A percentile compares a stretch with the other conserved stretches of the same genome.
phyloP scores from a whole-genome alignment of 1,140 invertebrate species.

The Heliothis subflexa region DNA sequence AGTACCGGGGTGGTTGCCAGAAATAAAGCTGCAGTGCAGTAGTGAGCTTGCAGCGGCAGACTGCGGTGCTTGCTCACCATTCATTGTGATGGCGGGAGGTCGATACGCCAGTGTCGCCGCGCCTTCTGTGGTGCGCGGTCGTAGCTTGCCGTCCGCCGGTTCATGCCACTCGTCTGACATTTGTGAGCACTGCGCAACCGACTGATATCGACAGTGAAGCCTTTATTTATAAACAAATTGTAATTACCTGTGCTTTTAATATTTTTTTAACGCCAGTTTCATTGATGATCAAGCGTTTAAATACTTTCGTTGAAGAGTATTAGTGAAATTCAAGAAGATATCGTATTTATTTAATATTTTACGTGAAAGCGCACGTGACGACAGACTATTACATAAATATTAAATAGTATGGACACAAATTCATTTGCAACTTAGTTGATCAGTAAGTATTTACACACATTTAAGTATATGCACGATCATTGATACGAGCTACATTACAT shows the following conservation, averaged over 20 bases:
- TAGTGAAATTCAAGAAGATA: conserved; percentile 48
- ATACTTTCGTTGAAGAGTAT: neutral
- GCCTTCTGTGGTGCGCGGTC: conserved; percentile 64
- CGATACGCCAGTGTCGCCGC: conserved; percentile 78
- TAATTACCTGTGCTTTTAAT: conserved; percentile 47
- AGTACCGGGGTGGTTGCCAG: conserved; percentile 74
- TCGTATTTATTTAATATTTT: conserved; percentile 47
- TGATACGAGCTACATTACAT: conserved; percentile 6
- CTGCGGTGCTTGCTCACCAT: conserved; percentile 75
- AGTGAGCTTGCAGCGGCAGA: conserved; percentile 74
- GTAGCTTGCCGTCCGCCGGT: conserved; percentile 44
- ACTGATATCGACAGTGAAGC: conserved; percentile 53
- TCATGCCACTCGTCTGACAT: conserved; percentile 48
- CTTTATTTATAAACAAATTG: conserved; percentile 77
- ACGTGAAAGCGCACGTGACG: conserved; percentile 54
- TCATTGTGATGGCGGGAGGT: conserved; percentile 77
- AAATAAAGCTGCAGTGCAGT: conserved; percentile 85
- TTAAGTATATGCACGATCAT: conserved; percentile 10
- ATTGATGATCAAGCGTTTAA: conserved; percentile 21
- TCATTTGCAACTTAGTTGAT: conserved; percentile 9
- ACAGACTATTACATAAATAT: conserved; percentile 56
- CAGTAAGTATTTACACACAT: conserved; percentile 37
- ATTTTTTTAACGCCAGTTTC: conserved; percentile 36
- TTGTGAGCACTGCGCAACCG: conserved; percentile 57
- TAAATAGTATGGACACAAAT: conserved; percentile 45